Percentiles rank a stretch among this genome's conserved stretches.
These are phyloP conservation scores for Cherax quadricarinatus DNA, from an alignment of 1,140 invertebrate species.

Conservation along the genomic window DNA sequence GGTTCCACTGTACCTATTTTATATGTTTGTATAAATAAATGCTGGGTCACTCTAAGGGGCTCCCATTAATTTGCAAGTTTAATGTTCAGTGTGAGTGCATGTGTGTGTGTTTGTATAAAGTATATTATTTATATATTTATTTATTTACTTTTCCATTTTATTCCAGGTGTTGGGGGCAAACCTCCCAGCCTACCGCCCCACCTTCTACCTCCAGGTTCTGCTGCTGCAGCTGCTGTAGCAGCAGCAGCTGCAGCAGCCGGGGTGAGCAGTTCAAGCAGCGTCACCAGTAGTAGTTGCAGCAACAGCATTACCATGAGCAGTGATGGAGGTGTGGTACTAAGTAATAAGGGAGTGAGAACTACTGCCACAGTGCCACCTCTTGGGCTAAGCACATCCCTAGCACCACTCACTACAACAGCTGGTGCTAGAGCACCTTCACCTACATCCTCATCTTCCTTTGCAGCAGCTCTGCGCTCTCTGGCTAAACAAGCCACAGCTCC, in stretches of 20 bases:
- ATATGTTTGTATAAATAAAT: too few relatives aligned
- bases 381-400: constrained; percentile 43
- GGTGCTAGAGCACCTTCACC: constrained; percentile 70
- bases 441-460: constrained; percentile 81
- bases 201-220: constrained; percentile 53
- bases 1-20: too few relatives aligned
- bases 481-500: constrained; percentile 85
- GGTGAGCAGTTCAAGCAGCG: constrained; percentile 25
- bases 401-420: constrained; percentile 64
- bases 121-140: too few relatives aligned
- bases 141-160: not conserved
- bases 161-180: constrained; percentile 60
- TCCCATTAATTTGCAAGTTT: too few relatives aligned
- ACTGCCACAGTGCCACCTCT: constrained; percentile 63
- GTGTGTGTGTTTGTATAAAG: too few relatives aligned
- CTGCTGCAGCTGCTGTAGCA: constrained; percentile 55
- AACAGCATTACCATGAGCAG: constrained; percentile 54
- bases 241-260: constrained; percentile 46
- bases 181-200: constrained; percentile 51
- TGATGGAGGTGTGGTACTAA: constrained; percentile 28
- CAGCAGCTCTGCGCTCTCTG: constrained; percentile 86
- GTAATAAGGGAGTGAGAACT: constrained; percentile 58
- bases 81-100: too few relatives aligned
- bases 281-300: constrained; percentile 54
- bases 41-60: too few relatives aligned